Conservation (phyloP, 2,797 vertebrate species). For the Tinamus major region DNA sequence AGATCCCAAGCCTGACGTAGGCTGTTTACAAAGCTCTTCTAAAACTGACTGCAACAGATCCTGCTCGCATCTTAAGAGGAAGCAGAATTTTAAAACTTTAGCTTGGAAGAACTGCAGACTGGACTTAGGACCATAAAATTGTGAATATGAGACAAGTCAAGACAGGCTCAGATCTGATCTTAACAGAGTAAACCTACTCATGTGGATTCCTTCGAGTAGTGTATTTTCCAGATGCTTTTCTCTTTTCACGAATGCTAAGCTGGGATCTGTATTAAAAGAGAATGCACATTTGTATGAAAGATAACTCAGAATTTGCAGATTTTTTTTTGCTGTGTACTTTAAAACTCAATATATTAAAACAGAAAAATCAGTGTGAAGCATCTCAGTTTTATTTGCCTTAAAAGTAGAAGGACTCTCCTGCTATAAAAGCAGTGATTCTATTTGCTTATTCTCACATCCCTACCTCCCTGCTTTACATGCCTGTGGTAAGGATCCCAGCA, state of each 20-base stretch:
- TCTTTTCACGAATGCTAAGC: neutral
- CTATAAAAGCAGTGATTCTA: neutral
- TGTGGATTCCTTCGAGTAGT: neutral
- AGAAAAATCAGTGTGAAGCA: neutral
- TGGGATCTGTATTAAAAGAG: neutral
- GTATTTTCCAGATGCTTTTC: neutral
- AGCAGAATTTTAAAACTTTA: neutral
- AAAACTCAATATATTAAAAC: neutral
- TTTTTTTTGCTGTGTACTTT: neutral
- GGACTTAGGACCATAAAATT: neutral
- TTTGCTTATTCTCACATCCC: neutral
- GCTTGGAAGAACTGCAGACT: neutral
- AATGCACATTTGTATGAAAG: neutral
- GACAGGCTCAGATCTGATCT: neutral
- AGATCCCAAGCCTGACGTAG: rapidly evolving
- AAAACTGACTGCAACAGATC: neutral
- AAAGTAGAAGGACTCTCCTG: neutral
- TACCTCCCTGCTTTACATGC: neutral
- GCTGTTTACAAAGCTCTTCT: neutral
- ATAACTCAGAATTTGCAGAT: neutral
- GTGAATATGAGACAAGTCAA: neutral
- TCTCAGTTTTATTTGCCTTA: neutral
- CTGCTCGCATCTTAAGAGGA: neutral
- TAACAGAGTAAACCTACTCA: rapidly evolving
- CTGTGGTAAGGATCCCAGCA: neutral